Evolutionary conservation across 1,140 invertebrate genomes (phyloP), one percentile per base, ranked within the genome.

Genomic region (Chironomus striatipennis): DNA sequence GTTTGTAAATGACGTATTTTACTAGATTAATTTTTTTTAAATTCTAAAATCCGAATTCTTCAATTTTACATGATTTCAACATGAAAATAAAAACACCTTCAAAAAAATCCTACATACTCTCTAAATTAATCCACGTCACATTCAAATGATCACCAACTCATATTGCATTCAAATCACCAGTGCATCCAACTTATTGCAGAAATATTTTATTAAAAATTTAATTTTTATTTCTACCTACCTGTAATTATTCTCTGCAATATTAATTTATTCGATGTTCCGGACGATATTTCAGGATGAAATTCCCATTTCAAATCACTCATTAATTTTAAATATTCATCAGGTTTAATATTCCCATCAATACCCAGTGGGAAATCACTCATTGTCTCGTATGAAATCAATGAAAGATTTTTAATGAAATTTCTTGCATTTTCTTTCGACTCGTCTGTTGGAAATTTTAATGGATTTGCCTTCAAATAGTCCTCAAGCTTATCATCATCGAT

Each of bases 231-330:
- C 24, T 34, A 1, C 24, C 24, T 84, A 79, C 90, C 89, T 0
- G 88, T 88, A 42, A 89, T 81, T 15, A 85, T 87, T 42, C 85
- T 83, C 43, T 85, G 80, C 9, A 88, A 81, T 73, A 82, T 80
- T 75, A 87, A 79, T 74, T 79, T 82, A 18, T 85, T 85, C 5
- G 83, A 78, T 67, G 85, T 84, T 75, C 86, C 86, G 72, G 86
- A 85, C 70, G 85, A 87, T 65, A 87, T 79, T 70, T 83, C 82
- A 75, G 87, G 86, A 70, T 84, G 83, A 78, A 88, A 88, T 7
- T 80, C 78, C 75, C 83, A 82, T 47, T 87, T 82, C 8, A 89
- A 76, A 75, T 86, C 84, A 8, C 86, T 74, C 7, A 90, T 77
- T 24, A 87, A 77, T 15, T 85, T 80, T 78, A 89, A 80, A 78